Percentiles rank a stretch among this genome's conserved stretches.
phyloP scores from a whole-genome alignment of 2,113 vertebrate species.

The Podiceps cristatus region DNA sequence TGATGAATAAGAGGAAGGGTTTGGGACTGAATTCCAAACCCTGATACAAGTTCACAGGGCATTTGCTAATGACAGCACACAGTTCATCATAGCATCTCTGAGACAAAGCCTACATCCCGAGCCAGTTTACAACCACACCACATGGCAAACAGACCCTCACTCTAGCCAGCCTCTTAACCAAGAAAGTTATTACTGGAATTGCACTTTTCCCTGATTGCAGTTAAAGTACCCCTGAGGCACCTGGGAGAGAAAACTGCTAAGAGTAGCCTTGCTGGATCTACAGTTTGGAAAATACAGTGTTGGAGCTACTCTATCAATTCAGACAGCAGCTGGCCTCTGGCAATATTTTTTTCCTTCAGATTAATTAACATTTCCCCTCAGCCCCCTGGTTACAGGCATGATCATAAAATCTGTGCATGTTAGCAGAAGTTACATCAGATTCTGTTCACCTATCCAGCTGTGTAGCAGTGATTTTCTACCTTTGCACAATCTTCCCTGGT shows the following conservation, averaged over 20 bases:
- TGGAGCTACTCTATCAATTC: conserved; percentile 38
- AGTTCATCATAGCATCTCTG: neutral
- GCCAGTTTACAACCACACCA: neutral
- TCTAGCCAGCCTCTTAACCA: neutral
- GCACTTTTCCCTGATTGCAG: neutral
- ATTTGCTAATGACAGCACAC: neutral
- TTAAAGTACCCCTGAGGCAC: neutral
- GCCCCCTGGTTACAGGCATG: neutral
- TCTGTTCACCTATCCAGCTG: neutral
- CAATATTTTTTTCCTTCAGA: conserved; percentile 28
- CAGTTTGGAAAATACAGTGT: neutral
- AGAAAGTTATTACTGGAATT: neutral
- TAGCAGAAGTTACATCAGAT: neutral
- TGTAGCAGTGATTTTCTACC: neutral
- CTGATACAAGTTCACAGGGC: neutral
- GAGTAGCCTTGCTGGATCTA: neutral
- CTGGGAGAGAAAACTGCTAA: neutral
- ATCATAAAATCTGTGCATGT: conserved; percentile 2
- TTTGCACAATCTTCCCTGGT: neutral
- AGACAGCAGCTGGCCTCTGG: conserved; percentile 11
- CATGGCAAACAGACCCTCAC: neutral
- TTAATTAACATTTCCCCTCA: conserved; percentile 47
- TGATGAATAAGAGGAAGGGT: neutral
- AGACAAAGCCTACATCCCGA: neutral
- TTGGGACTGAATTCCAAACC: neutral